Evolutionary conservation across 2,888 invertebrate genomes (phyloP).

Genomic region (Ischnura elegans): DNA sequence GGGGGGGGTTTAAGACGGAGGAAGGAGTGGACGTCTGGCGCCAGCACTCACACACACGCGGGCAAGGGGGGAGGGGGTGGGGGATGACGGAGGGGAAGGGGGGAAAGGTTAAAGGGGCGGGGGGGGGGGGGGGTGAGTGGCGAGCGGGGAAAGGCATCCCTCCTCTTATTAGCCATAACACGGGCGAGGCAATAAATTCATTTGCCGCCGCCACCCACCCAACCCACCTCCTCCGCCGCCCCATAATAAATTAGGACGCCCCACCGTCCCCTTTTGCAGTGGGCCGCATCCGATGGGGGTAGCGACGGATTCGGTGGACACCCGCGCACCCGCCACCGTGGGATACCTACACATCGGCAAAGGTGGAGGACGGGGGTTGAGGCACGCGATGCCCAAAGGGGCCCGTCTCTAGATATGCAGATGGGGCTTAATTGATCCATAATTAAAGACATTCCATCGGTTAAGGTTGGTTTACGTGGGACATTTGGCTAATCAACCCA

Average conservation of each 20-base stretch:
- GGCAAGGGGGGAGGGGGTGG: not conserved
- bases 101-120: constrained; percentile 1
- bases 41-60: not conserved
- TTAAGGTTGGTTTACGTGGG: too few relatives aligned
- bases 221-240: constrained; percentile 32
- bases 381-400: not conserved
- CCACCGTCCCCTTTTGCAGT: too few relatives aligned
- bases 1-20: constrained; percentile 1
- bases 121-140: not conserved
- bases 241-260: constrained; percentile 65
- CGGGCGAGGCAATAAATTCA: constrained; percentile 64
- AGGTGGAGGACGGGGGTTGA: not conserved
- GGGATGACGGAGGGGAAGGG: not conserved
- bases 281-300: not conserved
- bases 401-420: too few relatives aligned
- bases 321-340: not conserved
- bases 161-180: constrained; percentile 67
- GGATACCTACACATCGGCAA: not conserved
- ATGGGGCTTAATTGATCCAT: too few relatives aligned
- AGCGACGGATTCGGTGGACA: not conserved
- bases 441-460: too few relatives aligned
- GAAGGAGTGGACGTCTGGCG: constrained; percentile 30
- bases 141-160: constrained; percentile 19
- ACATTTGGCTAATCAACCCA: too few relatives aligned
- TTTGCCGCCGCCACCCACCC: constrained; percentile 34